These are phyloP conservation scores for Balanococcus diminutus DNA, from an alignment of 2,888 invertebrate genomes.

Conservation along the genomic window DNA sequence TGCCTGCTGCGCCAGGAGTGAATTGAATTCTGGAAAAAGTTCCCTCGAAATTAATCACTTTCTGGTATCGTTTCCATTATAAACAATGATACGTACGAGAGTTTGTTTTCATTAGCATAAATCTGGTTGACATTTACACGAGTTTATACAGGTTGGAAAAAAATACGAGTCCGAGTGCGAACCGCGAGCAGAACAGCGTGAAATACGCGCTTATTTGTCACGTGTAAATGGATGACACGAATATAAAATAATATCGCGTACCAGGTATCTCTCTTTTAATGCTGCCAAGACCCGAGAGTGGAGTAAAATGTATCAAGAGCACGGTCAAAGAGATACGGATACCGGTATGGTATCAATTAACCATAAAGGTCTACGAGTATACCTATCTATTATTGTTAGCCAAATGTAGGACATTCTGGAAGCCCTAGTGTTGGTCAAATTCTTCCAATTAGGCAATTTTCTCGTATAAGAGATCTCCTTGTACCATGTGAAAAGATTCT, in stretches of 20 bases:
- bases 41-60: background rate
- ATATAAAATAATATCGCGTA: constrained; percentile 26
- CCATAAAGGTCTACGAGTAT: background rate
- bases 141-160: background rate
- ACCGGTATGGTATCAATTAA: constrained; percentile 14
- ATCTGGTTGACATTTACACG: background rate
- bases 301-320: background rate
- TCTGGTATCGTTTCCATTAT: background rate
- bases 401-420: background rate
- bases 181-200: background rate
- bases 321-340: background rate
- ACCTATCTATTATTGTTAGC: no score
- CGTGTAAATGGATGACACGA: background rate
- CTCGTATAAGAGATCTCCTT: no score
- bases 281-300: background rate
- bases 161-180: background rate
- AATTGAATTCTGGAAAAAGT: background rate
- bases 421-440: background rate
- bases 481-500: no score
- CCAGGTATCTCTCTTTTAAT: background rate
- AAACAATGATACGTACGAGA: background rate
- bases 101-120: background rate
- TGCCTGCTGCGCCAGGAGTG: background rate
- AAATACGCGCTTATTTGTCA: constrained; percentile 2
- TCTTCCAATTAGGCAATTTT: no score